Evolutionary conservation across 2,113 vertebrate species (phyloP).

Genomic region (Leucoraja erinaceus): DNA sequence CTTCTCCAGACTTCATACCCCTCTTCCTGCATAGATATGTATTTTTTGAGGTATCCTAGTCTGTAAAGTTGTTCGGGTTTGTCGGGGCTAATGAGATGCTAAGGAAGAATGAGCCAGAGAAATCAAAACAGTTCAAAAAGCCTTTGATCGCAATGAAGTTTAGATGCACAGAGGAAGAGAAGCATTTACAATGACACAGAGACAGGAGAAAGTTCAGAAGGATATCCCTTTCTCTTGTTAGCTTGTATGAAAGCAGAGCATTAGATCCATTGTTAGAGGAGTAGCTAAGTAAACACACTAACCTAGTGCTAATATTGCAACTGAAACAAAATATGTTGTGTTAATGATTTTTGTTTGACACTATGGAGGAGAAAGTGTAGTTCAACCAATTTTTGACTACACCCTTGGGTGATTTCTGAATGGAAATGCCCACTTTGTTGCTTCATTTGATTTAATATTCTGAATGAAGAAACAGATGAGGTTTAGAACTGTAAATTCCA

Average conservation of each 20-base stretch:
- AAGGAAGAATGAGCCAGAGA: neutral
- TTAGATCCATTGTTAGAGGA: neutral
- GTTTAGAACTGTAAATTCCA: neutral
- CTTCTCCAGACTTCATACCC: too few relatives aligned
- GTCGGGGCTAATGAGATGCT: neutral
- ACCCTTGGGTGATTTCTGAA: neutral
- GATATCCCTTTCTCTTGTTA: neutral
- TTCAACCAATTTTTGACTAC: neutral
- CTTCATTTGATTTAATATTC: too few relatives aligned
- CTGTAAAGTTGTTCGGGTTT: too few relatives aligned
- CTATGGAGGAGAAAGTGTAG: neutral
- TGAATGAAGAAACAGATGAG: too few relatives aligned
- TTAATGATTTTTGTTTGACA: neutral
- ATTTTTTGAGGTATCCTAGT: neutral
- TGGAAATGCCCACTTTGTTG: neutral
- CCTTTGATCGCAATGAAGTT: neutral
- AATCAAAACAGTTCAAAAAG: neutral
- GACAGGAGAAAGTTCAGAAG: neutral
- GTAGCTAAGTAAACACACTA: neutral
- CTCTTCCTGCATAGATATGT: too few relatives aligned
- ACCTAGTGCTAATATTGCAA: neutral
- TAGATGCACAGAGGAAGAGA: neutral
- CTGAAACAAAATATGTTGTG: neutral
- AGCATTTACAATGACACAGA: neutral
- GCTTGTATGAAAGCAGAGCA: neutral